Percentiles rank a stretch among this genome's conserved stretches.
Evolutionary conservation across 2,797 vertebrate genomes (phyloP).

Genomic region (Peromyscus eremicus): DNA sequence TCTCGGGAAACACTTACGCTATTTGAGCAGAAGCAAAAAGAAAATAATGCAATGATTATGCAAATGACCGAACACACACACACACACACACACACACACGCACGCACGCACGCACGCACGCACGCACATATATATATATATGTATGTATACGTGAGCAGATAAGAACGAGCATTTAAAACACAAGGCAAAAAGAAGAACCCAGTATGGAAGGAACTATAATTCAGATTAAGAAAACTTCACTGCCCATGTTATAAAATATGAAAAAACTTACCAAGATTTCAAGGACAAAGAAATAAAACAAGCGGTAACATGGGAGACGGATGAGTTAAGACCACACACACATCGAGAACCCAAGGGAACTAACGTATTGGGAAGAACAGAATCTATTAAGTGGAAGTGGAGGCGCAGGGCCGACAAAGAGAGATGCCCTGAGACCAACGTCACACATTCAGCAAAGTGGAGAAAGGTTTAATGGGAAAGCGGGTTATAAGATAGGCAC

Average conservation of each 20-base stretch:
- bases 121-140: background rate
- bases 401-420: background rate
- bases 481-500: background rate
- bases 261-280: background rate
- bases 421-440: background rate
- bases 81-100: too few species aligned
- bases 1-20: background rate
- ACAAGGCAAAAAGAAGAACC: background rate
- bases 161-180: background rate
- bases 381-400: background rate
- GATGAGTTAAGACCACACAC: background rate
- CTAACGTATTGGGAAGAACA: background rate
- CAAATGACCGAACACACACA: background rate
- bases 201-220: background rate
- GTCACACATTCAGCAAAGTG: background rate
- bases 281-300: slow-evolving; percentile 18
- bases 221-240: background rate
- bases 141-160: background rate
- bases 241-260: background rate
- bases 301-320: background rate
- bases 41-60: background rate
- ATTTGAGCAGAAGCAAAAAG: background rate
- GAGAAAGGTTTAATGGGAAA: background rate
- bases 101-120: background rate
- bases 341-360: background rate